Evolutionary conservation across 2,888 invertebrate genomes (phyloP).

Genomic region (Pachycephus smyrnensis): DNA sequence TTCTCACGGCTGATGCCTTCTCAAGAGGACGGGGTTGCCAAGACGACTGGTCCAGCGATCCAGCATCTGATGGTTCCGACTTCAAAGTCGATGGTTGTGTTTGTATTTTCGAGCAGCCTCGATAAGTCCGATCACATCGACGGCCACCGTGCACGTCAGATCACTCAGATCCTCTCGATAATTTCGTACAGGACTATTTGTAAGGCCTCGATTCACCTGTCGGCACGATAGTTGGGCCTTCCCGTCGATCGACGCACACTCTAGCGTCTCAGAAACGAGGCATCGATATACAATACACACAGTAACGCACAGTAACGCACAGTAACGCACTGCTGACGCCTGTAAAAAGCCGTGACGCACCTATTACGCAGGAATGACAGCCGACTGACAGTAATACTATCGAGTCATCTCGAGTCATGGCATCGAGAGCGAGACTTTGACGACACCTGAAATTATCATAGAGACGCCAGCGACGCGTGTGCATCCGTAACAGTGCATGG

Average conservation of each 20-base stretch:
- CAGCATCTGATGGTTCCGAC: too few relatives aligned
- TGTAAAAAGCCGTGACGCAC: not conserved
- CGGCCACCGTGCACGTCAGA: constrained; percentile 41
- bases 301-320: constrained; percentile 25
- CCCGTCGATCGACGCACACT: constrained; percentile 8
- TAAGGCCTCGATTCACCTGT: constrained; percentile 44
- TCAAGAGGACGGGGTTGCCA: too few relatives aligned
- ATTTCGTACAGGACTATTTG: constrained; percentile 44
- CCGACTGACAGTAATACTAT: constrained; percentile 34
- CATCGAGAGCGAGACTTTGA: constrained; percentile 11
- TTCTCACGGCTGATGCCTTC: too few relatives aligned
- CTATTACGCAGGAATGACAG: constrained; percentile 11
- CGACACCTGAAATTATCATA: constrained; percentile 25
- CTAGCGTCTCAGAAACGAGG: too few relatives aligned
- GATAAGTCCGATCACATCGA: constrained; percentile 10
- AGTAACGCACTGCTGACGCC: constrained; percentile 1
- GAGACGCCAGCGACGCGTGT: not conserved
- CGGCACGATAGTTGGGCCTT: constrained; percentile 40
- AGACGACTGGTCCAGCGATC: too few relatives aligned
- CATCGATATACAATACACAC: constrained; percentile 23
- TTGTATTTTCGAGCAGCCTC: too few relatives aligned
- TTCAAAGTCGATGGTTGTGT: too few relatives aligned
- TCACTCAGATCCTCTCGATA: constrained; percentile 39
- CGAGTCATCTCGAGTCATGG: constrained; percentile 23
- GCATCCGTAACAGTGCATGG: not conserved